Percentiles rank a stretch among this genome's conserved stretches.
Conservation (phyloP, 2,113 vertebrate genomes). For the Myrmecobius fasciatus region DNA sequence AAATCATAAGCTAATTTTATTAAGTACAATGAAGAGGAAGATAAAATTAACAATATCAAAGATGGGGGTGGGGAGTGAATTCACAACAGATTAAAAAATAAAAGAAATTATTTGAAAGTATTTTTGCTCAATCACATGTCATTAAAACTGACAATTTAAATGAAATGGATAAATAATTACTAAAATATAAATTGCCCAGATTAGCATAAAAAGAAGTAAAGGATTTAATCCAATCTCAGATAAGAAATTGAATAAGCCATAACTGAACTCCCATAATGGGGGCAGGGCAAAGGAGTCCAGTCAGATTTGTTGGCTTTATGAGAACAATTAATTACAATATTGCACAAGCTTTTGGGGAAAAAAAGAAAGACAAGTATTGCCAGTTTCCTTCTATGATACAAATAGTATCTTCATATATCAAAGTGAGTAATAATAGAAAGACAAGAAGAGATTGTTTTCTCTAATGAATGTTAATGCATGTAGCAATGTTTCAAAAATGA, state of each 20-base stretch:
- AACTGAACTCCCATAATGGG: background rate
- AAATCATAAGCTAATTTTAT: background rate
- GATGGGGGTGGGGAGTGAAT: background rate
- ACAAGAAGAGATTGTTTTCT: background rate
- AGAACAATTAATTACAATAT: background rate
- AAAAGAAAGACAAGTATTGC: background rate
- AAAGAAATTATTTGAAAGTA: background rate
- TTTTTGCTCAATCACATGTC: background rate
- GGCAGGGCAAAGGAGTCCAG: fast-evolving
- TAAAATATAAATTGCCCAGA: background rate
- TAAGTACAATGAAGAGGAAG: background rate
- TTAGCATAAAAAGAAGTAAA: background rate
- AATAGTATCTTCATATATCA: background rate
- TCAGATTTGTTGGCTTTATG: background rate
- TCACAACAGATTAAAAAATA: background rate
- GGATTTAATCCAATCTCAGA: background rate
- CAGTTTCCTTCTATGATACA: background rate
- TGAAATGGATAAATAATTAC: background rate
- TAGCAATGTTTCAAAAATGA: background rate
- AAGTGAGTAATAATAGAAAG: background rate
- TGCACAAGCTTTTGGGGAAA: background rate
- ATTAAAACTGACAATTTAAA: background rate
- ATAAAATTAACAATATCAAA: background rate
- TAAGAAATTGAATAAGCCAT: background rate
- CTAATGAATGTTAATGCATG: background rate